Base-by-base conservation (phyloP, 2,113 vertebrate genomes). In the Edolisoma coerulescens region DNA sequence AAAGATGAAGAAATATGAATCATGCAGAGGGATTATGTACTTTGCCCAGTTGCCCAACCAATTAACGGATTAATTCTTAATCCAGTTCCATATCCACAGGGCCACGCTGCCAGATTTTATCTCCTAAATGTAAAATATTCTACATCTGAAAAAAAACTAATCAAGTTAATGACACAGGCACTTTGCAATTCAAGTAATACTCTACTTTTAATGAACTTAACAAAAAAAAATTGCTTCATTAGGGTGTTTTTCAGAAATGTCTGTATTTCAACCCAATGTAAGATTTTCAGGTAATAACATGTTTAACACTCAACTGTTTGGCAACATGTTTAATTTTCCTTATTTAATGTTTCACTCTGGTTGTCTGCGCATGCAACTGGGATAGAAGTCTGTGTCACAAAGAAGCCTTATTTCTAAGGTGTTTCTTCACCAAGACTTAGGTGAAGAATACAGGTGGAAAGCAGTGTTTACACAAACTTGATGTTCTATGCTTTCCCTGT, bases 31-130 rank as follows among this genome's bases (percentile, higher is more conserved):
- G 71, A 96, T 96, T 96, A 95, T 93, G 76, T 70, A 68, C 68
- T 96, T 95, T 92, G 56, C 71, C 76, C 83, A 84, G 75, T 88
- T 97, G 95, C 92, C 90, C 3, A 11, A 74, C 82, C 90, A 97
- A 93, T 97, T 96, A 96, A 75, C 0, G 0, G 76, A 84, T 92
- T 95, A 89, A 87, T 94, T 89, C 94, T 94, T 96, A 94, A 96
- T 94, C 77, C 78, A 68, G 82, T 94, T 86, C 82, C 61, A 91
- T 88, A 90, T 78, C 75, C 87, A 67, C n/a, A 68, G 83, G 70
- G 70, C 77, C 32, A 85, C 1, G 3, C 45, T 84, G 70, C 57
- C 93, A 94, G 79, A 95, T 95, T 92, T 96, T 96, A 95, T 93
- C 93, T 94, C 47, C 45, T 88, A 85, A 96, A 94, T 90, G 44